Base-by-base conservation (phyloP, 2,888 invertebrate species). In the Euplagia quadripunctaria region DNA sequence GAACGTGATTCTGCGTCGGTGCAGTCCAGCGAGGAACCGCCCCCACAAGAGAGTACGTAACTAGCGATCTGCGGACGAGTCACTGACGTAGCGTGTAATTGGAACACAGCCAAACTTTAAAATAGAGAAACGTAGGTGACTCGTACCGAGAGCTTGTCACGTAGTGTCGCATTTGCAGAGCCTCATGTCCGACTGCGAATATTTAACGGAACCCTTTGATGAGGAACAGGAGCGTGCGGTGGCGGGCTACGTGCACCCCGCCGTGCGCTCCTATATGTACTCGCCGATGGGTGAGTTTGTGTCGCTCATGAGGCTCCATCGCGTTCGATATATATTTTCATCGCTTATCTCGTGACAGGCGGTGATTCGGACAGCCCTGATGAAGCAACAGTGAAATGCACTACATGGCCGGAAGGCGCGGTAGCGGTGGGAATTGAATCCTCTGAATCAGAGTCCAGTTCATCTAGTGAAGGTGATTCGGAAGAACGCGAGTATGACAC, bases 351-450 rank as follows among this genome's bases (percentile, higher is more conserved):
- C 90, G 91, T 94, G 90, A 91, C 95, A 95, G 95, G 96, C 93
- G 96, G 94, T 80, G 96, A 97, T 88, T 96, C 96, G 85, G 97
- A 97, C 87, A 97, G 97, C 90, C 95, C 96, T 78, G 97, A 97
- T 83, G 97, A 97, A 86, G 96, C 96, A 70, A 97, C 97, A 78
- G 94, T 97, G 90, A 97, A 97, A 91, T 96, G 96, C 83, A 93
- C 95, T 79, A 89, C 91, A 70, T 95, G 96, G 96, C 90, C 94
- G 75, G 96, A 93, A 78, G 95, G 94, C 73, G 93, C 92, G 65
- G 93, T 94, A 78, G 92, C 93, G 46, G 86, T 90, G 58, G 90
- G 91, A 70, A 91, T 89, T 71, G 90, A 92, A 79, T 95, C 95
- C 64, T 96, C 96, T 64, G 94, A 94, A 79, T 92, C 93, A 42